phyloP scores from a whole-genome alignment of 2,113 vertebrate species.

The Rhinoptilus africanus region DNA sequence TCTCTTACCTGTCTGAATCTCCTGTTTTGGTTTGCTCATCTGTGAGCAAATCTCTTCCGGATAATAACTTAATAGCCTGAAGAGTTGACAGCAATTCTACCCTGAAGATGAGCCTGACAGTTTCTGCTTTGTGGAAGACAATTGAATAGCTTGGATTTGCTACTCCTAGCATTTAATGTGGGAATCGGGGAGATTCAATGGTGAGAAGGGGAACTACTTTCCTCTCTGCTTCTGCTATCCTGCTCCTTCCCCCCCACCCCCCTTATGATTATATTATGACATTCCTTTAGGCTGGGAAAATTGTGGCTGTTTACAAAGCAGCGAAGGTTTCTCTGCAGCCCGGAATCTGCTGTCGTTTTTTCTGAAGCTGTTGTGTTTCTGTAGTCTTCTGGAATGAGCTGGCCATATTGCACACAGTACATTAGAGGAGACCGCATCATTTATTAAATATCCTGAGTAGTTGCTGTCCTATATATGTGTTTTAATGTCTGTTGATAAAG shows the following conservation, averaged over 20 bases:
- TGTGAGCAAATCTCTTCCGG: background rate
- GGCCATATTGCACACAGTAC: background rate
- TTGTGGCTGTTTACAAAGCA: background rate
- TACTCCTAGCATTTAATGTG: background rate
- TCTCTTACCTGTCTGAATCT: background rate
- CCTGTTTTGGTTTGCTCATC: background rate
- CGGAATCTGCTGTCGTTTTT: background rate
- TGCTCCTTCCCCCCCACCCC: fast-evolving
- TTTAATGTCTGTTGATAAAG: background rate
- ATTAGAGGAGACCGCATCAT: background rate
- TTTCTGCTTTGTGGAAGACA: background rate
- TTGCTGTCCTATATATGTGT: background rate
- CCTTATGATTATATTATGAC: background rate
- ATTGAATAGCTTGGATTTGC: background rate
- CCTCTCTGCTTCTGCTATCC: background rate
- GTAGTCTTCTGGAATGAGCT: background rate
- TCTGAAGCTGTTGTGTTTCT: background rate
- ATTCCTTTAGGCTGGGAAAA: background rate
- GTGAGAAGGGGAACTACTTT: background rate
- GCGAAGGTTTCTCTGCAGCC: background rate
- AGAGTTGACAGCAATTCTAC: slow-evolving; percentile 9
- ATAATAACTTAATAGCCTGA: slow-evolving; percentile 8
- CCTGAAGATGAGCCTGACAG: background rate
- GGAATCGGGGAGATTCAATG: background rate
- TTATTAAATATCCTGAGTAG: background rate